Evolutionary conservation across 2,797 vertebrate genomes (phyloP), one percentile per base, ranked within the genome.

Genomic region (Okamejei kenojei): DNA sequence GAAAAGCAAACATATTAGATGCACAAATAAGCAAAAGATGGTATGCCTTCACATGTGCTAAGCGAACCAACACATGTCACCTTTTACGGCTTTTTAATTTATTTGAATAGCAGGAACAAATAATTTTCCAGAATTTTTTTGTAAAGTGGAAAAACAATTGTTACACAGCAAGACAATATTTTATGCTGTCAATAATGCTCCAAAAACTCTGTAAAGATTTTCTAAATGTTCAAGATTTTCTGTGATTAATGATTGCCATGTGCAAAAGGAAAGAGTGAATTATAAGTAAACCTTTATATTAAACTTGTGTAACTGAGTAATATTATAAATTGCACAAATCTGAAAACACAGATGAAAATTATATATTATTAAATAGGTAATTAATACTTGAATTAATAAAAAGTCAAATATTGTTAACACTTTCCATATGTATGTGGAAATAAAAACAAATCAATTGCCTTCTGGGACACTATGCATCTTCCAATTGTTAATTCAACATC

Each of bases 71-170:
- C 74, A 35, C 9, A 92, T 29, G 90, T 1, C 90, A 92, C 26
- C 11, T 76, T 92, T 76, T 76, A 92, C 76, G 90, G 23, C 38
- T 58, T 54, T 54, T 92, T 92, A 76, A 92, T 76, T 74, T 71
- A 26, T 74, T 74, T 29, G 65, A 45, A 71, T 6, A 92, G 35
- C 21, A 74, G 58, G 90, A 92, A 92, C 23, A 38, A 54, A 91
- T 38, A 91, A 23, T 45, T 54, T 45, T 29, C 45, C 4, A 91
- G 38, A 74, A n/a, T 4, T 38, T 17, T 76, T 23, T 76, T 29
- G 26, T 45, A 74, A n/a, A 29, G 35, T 10, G 58, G 58, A 76
- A 38, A 76, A 76, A 7, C 54, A 74, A 76, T 17, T 6, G 45
- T 76, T 54, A 15, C 32, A 74, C 17, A 10, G 19, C 17, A 91